Evolutionary conservation across 1,140 invertebrate species (phyloP).

Genomic region (Solen grandis): DNA sequence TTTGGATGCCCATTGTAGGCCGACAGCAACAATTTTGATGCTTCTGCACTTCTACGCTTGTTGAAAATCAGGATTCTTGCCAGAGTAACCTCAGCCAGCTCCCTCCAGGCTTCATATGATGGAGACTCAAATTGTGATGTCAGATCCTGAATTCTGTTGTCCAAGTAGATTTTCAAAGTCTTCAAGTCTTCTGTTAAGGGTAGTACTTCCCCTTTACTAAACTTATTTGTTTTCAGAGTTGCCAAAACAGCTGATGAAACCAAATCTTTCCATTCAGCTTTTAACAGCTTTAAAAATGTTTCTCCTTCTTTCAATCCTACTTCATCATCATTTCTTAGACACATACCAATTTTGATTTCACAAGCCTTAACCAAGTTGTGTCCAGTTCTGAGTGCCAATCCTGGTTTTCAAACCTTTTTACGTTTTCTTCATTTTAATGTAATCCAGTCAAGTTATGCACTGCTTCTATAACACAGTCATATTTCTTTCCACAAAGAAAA

Average conservation of each 20-base stretch:
- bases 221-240: constrained; percentile 28
- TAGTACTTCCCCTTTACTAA: constrained; percentile 6
- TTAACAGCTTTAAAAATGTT: constrained; percentile 5
- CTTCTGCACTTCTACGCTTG: constrained; percentile 25
- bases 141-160: neutral
- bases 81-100: constrained; percentile 22
- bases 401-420: constrained; percentile 1
- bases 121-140: neutral
- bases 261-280: constrained; percentile 1
- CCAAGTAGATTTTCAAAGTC: neutral
- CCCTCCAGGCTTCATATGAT: neutral
- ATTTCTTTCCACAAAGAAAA: neutral
- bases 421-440: constrained; percentile 10
- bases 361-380: constrained; percentile 25
- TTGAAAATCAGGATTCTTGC: constrained; percentile 25
- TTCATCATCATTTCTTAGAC: constrained; percentile 21
- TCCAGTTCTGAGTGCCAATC: constrained; percentile 10
- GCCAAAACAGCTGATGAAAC: constrained; percentile 1
- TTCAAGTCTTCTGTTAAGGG: constrained; percentile 1
- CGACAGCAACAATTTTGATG: constrained; percentile 13
- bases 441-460: neutral
- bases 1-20: constrained; percentile 12
- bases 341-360: constrained; percentile 20
- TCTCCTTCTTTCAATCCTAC: neutral
- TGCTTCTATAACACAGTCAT: neutral